A percentile compares a stretch with the other conserved stretches of the same genome.
Conservation (phyloP, 2,113 vertebrate species). For the Pterocles burchelli region DNA sequence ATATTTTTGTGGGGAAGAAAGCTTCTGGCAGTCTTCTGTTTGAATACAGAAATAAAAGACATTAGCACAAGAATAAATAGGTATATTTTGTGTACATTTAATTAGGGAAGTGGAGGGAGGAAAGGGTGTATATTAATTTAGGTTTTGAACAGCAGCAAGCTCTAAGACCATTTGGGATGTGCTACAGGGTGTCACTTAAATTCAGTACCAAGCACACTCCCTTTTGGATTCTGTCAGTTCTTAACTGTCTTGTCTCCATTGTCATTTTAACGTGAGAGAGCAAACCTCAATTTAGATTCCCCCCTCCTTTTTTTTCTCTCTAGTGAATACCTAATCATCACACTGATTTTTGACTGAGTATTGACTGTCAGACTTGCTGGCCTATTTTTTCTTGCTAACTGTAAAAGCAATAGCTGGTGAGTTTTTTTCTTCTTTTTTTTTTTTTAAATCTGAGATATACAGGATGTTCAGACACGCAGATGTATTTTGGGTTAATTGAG, state of each 20-base stretch:
- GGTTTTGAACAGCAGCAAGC: constrained; percentile 11
- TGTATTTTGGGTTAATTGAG: constrained; percentile 58
- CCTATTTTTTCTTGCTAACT: constrained; percentile 47
- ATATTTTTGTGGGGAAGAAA: not conserved
- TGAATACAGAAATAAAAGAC: constrained; percentile 1
- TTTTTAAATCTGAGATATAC: not conserved
- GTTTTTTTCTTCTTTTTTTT: not conserved
- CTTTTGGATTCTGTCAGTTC: constrained; percentile 21
- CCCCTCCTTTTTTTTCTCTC: constrained; percentile 9
- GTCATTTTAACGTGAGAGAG: constrained; percentile 36
- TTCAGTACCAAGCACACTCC: constrained; percentile 14
- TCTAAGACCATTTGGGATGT: not conserved
- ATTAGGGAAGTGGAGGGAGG: constrained; percentile 35
- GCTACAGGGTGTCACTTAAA: not conserved
- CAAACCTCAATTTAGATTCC: constrained; percentile 36
- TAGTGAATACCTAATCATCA: constrained; percentile 49
- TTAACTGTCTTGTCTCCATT: constrained; percentile 58
- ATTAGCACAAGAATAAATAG: constrained; percentile 18
- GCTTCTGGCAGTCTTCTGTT: not conserved
- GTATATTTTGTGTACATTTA: constrained; percentile 18
- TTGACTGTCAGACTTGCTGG: constrained; percentile 49
- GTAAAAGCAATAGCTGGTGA: not conserved
- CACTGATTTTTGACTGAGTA: constrained; percentile 47
- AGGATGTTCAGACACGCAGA: not conserved
- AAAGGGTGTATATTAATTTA: constrained; percentile 6